phyloP scores from a whole-genome alignment of 2,113 vertebrate genomes.

The Rhinolophus sinicus region DNA sequence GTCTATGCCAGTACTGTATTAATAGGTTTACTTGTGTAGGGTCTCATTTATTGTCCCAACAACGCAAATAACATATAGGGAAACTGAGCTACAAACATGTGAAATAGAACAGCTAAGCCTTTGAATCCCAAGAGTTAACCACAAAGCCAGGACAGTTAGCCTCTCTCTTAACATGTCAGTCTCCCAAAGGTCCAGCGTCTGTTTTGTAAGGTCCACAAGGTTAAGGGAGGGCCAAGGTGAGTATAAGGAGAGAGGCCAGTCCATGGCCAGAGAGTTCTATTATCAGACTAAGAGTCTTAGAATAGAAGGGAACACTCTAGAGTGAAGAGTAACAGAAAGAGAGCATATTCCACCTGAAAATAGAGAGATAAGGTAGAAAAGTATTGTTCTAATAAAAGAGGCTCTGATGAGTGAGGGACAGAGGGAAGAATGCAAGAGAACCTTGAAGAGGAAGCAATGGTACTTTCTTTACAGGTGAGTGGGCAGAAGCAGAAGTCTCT shows the following conservation, averaged over 20 bases:
- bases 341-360: not conserved
- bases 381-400: not conserved
- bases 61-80: not conserved
- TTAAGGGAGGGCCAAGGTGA: not conserved
- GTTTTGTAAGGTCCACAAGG: not conserved
- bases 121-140: not conserved
- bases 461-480: not conserved
- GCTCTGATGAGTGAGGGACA: not conserved
- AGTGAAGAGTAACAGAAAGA: not conserved
- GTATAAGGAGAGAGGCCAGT: not conserved
- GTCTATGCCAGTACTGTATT: not conserved
- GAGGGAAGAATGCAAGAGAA: not conserved
- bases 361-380: too few relatives aligned
- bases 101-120: not conserved
- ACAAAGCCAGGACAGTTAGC: not conserved
- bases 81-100: not conserved
- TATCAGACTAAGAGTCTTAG: not conserved
- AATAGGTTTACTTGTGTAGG: not conserved
- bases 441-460: fast-evolving
- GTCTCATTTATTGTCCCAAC: not conserved
- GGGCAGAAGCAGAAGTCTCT: not conserved
- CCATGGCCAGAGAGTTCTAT: not conserved
- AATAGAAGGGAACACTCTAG: not conserved
- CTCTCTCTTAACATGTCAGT: not conserved
- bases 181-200: not conserved